Percentiles rank a stretch among this genome's conserved stretches.
phyloP scores from a whole-genome alignment of 2,797 vertebrate species.

The Hoplostethus atlanticus region DNA sequence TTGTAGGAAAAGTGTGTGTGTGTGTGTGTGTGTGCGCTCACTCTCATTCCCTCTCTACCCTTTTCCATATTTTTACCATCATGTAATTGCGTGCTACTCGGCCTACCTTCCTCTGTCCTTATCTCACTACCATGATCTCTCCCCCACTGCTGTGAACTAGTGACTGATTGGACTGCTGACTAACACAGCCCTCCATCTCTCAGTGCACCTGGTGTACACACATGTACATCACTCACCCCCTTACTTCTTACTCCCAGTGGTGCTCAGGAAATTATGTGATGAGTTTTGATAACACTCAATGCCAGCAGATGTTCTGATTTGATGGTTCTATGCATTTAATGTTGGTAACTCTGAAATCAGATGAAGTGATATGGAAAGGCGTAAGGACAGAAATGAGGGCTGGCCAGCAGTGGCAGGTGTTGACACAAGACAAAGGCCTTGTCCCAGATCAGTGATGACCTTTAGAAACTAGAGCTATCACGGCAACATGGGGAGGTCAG shows the following conservation, averaged over 20 bases:
- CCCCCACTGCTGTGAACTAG: conserved; percentile 34
- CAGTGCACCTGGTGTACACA: not conserved
- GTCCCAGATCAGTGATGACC: not conserved
- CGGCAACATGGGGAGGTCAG: not conserved
- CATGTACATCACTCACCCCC: not conserved
- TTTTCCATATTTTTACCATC: conserved; percentile 17
- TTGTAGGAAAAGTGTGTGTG: too few species aligned
- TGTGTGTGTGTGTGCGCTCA: not conserved
- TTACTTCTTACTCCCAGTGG: not conserved
- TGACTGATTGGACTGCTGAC: conserved; percentile 63
- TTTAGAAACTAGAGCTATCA: not conserved
- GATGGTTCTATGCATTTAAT: not conserved
- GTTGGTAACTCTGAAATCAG: not conserved
- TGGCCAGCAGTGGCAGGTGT: not conserved
- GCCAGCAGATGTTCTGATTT: not conserved
- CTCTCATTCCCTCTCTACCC: not conserved
- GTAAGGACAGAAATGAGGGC: not conserved
- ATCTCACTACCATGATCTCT: not conserved
- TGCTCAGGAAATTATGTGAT: conserved; percentile 6
- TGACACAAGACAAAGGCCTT: not conserved
- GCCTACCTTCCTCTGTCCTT: conserved; percentile 8
- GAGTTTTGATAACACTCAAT: not conserved
- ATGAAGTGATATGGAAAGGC: not conserved
- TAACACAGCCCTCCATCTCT: not conserved
- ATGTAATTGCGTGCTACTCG: conserved; percentile 43